Evolutionary conservation across 2,888 invertebrate species (phyloP).

Genomic region (Agonopterix alstromeriana): DNA sequence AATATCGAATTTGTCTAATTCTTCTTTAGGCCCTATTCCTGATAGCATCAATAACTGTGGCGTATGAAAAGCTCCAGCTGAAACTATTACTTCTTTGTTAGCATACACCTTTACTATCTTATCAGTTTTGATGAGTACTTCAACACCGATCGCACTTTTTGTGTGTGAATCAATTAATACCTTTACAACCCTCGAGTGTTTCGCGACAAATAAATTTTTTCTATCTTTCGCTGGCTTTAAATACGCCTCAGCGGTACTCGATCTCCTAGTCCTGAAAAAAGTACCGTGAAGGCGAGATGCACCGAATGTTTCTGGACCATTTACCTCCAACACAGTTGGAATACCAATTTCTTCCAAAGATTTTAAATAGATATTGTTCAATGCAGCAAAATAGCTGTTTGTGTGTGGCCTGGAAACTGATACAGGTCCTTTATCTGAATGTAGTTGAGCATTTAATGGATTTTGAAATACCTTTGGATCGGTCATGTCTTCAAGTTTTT

Average conservation of each 20-base stretch:
- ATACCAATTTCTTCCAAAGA: conserved; percentile 40
- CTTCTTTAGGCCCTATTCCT: conserved; percentile 47
- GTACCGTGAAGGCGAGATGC: conserved; percentile 34
- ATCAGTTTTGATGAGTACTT: conserved; percentile 28
- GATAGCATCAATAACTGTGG: conserved; percentile 58
- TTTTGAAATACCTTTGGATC: conserved; percentile 26
- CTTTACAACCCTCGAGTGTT: conserved; percentile 43
- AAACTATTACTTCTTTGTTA: conserved; percentile 46
- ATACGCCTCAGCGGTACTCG: conserved; percentile 56
- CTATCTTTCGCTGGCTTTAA: conserved; percentile 32
- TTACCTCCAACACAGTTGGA: conserved; percentile 30
- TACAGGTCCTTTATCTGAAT: conserved; percentile 39
- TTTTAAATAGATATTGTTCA: conserved; percentile 28
- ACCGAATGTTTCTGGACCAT: conserved; percentile 32
- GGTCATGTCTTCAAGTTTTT: conserved; percentile 42
- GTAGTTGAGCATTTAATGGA: conserved; percentile 27
- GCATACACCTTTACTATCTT: conserved; percentile 34
- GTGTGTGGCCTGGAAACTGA: conserved; percentile 28
- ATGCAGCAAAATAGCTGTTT: conserved; percentile 20
- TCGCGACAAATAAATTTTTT: conserved; percentile 44
- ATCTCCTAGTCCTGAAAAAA: conserved; percentile 43
- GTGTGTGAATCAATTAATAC: conserved; percentile 38
- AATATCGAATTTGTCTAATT: conserved; percentile 35
- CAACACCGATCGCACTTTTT: conserved; percentile 38
- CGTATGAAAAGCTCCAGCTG: conserved; percentile 51